Base-by-base conservation (phyloP, 2,797 vertebrate species). In the Fundulus diaphanus region DNA sequence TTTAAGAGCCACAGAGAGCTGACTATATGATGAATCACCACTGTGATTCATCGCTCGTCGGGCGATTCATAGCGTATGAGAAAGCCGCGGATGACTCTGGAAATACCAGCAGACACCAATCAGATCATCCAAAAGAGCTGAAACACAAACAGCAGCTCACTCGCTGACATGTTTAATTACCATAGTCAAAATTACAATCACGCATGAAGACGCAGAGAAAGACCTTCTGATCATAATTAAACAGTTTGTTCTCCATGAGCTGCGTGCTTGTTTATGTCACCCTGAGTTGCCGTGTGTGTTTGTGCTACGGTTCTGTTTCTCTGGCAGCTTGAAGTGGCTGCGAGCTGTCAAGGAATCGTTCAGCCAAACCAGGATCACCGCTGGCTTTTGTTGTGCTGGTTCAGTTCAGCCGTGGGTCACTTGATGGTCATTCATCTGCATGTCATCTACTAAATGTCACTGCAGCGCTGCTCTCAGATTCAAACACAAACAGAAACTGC, bases 381-480 rank as follows among this genome's bases (percentile, higher is more conserved):
- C 72, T 76, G 72, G 40, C 7, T 48, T 68, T 61, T 78, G 76
- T 68, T 51, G 2, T 24, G 54, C 18, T 46, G 73, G 61, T 80
- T 65, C 7, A 57, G 82, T 80, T 84, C 77, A 84, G 74, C 73
- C 79, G 75, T 52, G 70, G 89, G 88, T 91, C 88, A 91, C 78
- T 80, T 79, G 57, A 54, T 88, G 82, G 82, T 90, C 85, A 85
- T 90, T 86, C 76, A 87, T 90, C 92, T 91, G 82, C 85, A 87
- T 89, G 87, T 89, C 84, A 88, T 89, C 79, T 81, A 83, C 63
- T 87, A 88, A 93, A 92, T 91, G 87, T 92, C 89, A 90, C 67
- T 5, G 70, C 67, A 37, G 54, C 69, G 78, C 44, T 12, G 33
- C 49, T 76, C 49, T 63, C 35, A n/a, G n/a, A 72, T 61, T 18